These are phyloP conservation scores for Onychomys leucogaster DNA, from an alignment of 2,797 vertebrate genomes.

Conservation along the genomic window DNA sequence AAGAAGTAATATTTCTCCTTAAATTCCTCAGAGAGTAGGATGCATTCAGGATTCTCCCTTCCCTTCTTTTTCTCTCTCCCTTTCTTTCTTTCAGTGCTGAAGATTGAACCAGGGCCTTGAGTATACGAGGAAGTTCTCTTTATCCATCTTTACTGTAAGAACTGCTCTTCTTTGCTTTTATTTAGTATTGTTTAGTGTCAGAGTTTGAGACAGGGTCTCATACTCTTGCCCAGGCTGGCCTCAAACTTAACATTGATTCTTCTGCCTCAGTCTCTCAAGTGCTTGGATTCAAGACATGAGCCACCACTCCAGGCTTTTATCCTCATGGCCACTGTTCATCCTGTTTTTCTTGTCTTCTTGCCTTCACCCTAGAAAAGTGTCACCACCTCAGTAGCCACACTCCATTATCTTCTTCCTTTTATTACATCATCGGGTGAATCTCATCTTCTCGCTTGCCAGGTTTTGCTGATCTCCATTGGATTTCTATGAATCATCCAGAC, in stretches of 20 bases:
- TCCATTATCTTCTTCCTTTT: background rate
- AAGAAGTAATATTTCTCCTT: conserved; percentile 34
- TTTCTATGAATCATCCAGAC: conserved; percentile 23
- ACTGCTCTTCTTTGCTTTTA: background rate
- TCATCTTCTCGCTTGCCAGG: conserved; percentile 33
- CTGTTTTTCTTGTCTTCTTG: conserved; percentile 6
- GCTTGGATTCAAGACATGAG: background rate
- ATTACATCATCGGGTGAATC: background rate
- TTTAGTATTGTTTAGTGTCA: background rate
- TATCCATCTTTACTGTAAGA: background rate
- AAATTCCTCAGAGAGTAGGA: background rate
- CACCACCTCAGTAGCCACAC: background rate
- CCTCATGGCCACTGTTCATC: background rate
- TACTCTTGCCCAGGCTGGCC: background rate
- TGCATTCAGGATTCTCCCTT: background rate
- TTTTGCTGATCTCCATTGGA: background rate
- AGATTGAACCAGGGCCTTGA: background rate
- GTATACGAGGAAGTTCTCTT: background rate
- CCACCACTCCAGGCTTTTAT: background rate
- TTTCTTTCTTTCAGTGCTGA: background rate
- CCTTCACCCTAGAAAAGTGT: background rate
- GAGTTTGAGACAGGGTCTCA: background rate
- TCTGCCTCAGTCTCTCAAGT: background rate
- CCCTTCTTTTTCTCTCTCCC: background rate
- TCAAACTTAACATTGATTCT: background rate